Evolutionary conservation across 2,113 vertebrate genomes (phyloP).

Genomic region (Pitta sordida): DNA sequence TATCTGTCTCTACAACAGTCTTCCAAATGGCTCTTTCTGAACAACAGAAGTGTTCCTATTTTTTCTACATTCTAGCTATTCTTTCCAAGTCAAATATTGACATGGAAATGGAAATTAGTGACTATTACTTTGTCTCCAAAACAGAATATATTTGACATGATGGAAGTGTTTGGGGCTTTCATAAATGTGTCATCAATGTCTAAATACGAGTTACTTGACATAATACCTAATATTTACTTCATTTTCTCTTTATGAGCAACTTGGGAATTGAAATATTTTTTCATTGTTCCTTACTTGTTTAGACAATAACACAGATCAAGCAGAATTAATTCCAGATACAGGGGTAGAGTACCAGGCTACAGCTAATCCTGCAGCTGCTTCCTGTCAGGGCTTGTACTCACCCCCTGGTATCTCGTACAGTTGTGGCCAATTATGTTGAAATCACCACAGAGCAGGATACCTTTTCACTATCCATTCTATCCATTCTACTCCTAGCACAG

Average conservation of each 20-base stretch:
- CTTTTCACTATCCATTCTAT: not conserved
- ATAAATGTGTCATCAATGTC: not conserved
- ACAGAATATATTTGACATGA: not conserved
- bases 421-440: not conserved
- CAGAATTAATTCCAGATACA: not conserved
- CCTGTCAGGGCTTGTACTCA: not conserved
- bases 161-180: not conserved
- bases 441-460: not conserved
- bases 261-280: not conserved
- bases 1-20: not conserved
- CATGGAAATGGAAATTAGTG: not conserved
- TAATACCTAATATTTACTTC: not conserved
- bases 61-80: not conserved
- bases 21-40: not conserved
- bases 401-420: not conserved
- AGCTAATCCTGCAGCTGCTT: not conserved
- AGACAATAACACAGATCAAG: not conserved
- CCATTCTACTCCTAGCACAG: not conserved
- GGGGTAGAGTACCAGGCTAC: not conserved
- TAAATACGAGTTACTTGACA: not conserved
- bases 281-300: not conserved
- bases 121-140: not conserved
- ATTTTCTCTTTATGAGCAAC: not conserved
- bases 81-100: slow-evolving; percentile 11
- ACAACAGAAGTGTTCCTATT: not conserved